Base-by-base conservation (phyloP, 2,113 vertebrate species). In the Megalops atlanticus region DNA sequence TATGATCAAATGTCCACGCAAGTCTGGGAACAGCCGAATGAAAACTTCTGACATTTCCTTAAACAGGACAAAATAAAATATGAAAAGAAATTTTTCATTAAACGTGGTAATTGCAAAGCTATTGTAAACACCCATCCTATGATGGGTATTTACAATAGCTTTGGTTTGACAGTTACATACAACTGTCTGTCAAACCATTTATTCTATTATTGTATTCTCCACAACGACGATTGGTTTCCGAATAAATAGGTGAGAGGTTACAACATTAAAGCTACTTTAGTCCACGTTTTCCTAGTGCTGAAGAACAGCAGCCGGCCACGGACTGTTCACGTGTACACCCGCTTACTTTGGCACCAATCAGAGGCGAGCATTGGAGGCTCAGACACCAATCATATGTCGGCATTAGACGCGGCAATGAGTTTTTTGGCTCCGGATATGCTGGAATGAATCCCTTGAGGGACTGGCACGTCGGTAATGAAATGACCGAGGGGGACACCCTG, bases 171-270 rank as follows among this genome's bases (percentile, higher is more conserved):
- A n/a, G n/a, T n/a, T n/a, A n/a, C n/a, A n/a, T n/a, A n/a, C n/a
- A n/a, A n/a, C n/a, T n/a, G n/a, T n/a, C n/a, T n/a, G n/a, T n/a
- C n/a, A n/a, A n/a, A n/a, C n/a, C n/a, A n/a, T n/a, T n/a, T 45
- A 14, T 6, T 45, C 7, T 45, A 45, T 45, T 45, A 45, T 14
- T 45, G 43, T 45, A 1, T 6, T 45, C 43, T 45, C 7, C 33
- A 14, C 33, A 74, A 31, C 36, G 43, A 27, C 18, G 31, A 21
- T 16, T 31, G 33, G 3, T 71, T 64, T 72, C 35, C 64, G 73
- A 78, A 86, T 45, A 95, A 96, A 88, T 96, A 89, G 95, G 94
- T 90, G 92, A 96, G 94, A 95, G 95, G 95, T 93, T 85, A 86
- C 81, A 70, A 83, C 82, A 86, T 86, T 79, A 84, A 87, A 64